Conservation (phyloP, 1,140 invertebrate genomes). For the Archivesica marissinica region DNA sequence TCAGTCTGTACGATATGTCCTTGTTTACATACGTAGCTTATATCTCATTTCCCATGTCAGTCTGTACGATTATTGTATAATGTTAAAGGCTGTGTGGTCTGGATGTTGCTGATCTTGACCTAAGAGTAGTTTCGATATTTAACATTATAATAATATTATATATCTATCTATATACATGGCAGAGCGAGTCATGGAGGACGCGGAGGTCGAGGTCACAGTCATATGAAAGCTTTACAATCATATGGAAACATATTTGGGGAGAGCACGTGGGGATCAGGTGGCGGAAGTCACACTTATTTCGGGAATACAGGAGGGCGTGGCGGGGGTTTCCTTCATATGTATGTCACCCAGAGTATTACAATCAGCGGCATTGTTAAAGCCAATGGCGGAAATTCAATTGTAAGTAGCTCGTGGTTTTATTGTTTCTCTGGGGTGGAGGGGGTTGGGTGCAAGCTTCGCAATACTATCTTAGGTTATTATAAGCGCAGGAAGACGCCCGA, state of each 20-base stretch:
- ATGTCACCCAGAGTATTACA: conserved; percentile 34
- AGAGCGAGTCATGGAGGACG: conserved; percentile 73
- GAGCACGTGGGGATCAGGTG: conserved; percentile 74
- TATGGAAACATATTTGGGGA: conserved; percentile 72
- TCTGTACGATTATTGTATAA: no score
- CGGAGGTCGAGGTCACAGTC: conserved; percentile 62
- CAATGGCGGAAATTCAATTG: conserved; percentile 64
- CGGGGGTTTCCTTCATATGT: conserved; percentile 69
- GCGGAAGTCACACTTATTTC: conserved; percentile 60
- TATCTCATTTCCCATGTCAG: no score
- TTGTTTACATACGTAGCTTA: no score
- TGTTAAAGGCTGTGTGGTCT: no score
- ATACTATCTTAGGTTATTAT: no score
- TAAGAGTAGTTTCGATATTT: no score
- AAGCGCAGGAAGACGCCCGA: no score
- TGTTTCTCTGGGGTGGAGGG: no score
- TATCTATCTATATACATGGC: conserved; percentile 53
- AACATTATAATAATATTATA: conserved; percentile 72
- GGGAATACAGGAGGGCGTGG: conserved; percentile 69
- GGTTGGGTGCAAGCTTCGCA: no score
- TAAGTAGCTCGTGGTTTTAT: no score
- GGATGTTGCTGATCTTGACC: no score
- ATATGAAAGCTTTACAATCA: conserved; percentile 43
- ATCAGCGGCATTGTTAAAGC: conserved; percentile 62
- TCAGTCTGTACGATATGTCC: no score